phyloP scores from a whole-genome alignment of 2,113 vertebrate genomes.

The Myotis lucifugus region DNA sequence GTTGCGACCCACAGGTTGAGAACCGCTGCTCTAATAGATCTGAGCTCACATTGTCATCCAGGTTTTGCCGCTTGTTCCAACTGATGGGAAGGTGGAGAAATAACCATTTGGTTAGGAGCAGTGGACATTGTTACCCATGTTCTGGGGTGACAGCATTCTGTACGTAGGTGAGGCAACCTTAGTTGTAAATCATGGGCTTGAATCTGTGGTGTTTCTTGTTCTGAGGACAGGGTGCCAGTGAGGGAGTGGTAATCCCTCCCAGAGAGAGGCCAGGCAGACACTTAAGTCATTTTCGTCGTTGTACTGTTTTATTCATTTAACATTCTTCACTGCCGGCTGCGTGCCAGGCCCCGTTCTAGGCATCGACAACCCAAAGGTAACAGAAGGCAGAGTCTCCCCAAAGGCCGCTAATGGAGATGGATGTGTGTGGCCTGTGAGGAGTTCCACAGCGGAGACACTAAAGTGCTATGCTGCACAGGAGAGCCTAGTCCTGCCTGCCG shows the following conservation, averaged over 20 bases:
- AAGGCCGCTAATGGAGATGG: background rate
- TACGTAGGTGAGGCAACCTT: background rate
- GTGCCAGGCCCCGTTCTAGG: background rate
- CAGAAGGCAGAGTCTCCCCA: background rate
- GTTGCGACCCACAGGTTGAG: too few species aligned
- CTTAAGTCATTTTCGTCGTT: background rate
- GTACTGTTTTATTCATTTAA: background rate
- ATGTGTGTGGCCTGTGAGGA: background rate
- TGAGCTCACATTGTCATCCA: background rate
- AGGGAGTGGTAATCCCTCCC: background rate
- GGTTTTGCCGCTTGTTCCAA: background rate
- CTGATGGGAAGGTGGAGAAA: background rate
- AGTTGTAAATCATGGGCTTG: background rate
- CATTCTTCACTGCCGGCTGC: background rate
- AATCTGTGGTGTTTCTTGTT: background rate
- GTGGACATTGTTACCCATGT: background rate
- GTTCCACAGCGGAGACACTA: background rate
- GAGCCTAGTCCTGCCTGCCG: background rate
- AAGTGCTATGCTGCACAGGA: background rate
- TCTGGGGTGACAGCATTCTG: background rate
- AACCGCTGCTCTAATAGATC: background rate
- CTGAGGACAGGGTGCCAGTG: background rate
- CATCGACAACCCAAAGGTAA: background rate
- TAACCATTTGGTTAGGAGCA: background rate
- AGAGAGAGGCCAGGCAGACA: background rate